phyloP scores from a whole-genome alignment of 30 jellyfish, hydroid and myxozoan species.

The Cassiopea andromeda region DNA sequence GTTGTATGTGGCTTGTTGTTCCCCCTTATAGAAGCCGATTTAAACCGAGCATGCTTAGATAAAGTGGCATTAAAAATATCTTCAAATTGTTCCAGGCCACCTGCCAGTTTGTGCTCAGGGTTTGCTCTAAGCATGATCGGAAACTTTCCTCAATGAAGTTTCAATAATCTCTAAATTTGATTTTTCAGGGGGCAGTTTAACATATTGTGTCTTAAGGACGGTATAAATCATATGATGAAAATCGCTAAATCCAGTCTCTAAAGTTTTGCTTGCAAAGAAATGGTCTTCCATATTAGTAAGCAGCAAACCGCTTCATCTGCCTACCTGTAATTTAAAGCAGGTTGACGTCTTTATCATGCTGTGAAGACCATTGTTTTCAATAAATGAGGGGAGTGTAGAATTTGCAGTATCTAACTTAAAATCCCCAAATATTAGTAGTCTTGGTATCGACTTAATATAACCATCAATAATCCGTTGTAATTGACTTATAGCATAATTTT shows the following conservation, averaged over 20 bases:
- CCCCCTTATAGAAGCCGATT: background rate
- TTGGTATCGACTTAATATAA: background rate
- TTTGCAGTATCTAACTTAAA: conserved; percentile 23
- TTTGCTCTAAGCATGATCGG: background rate
- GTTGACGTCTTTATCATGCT: conserved; percentile 12
- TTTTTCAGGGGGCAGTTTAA: conserved; percentile 12
- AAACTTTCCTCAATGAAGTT: background rate
- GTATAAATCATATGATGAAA: background rate
- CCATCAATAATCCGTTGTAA: background rate
- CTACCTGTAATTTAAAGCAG: conserved; percentile 3
- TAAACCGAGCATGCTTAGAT: background rate
- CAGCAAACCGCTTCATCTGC: conserved; percentile 14
- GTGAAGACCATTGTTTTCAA: conserved; percentile 13
- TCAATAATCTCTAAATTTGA: background rate
- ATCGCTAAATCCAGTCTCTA: background rate
- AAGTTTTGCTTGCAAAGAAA: background rate
- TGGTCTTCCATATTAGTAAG: background rate
- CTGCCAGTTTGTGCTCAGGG: background rate
- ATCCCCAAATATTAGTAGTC: conserved; percentile 32
- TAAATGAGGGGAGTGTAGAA: background rate
- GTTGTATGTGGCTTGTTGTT: background rate
- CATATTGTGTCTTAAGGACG: background rate
- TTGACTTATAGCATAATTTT: background rate
- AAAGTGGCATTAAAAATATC: background rate
- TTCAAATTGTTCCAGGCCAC: too few species aligned